These are phyloP conservation scores for Venustaconcha ellipsiformis DNA, from an alignment of 1,140 invertebrate species.

Conservation along the genomic window DNA sequence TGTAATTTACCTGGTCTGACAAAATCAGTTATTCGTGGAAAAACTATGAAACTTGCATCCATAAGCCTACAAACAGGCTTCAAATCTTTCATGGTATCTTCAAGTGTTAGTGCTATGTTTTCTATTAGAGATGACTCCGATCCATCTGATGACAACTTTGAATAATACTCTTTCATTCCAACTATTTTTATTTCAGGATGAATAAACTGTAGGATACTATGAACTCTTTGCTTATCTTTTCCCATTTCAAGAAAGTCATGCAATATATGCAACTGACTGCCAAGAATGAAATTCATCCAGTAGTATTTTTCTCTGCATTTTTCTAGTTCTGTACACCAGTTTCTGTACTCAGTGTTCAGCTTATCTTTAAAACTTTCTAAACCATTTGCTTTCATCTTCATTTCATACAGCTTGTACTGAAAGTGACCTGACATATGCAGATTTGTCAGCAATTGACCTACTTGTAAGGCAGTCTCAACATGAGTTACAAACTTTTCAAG, in stretches of 20 bases:
- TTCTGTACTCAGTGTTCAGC: neutral
- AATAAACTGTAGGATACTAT: conserved; percentile 8
- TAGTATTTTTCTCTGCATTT: conserved; percentile 9
- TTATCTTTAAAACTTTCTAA: neutral
- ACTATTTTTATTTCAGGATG: conserved; percentile 1
- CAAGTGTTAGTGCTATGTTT: neutral
- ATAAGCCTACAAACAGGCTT: too few relatives aligned
- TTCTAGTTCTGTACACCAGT: neutral
- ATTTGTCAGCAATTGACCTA: neutral
- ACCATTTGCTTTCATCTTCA: neutral
- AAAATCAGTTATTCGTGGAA: conserved; percentile 7
- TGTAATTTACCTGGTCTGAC: conserved; percentile 11
- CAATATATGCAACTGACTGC: conserved; percentile 3
- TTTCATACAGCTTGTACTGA: neutral
- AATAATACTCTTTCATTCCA: neutral
- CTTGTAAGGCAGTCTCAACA: conserved; percentile 17
- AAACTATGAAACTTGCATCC: too few relatives aligned
- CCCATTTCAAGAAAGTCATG: neutral
- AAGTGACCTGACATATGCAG: conserved; percentile 28
- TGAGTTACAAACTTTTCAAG: conserved; percentile 19
- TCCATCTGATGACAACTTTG: neutral
- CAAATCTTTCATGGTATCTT: too few relatives aligned
- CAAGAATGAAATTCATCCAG: conserved; percentile 25
- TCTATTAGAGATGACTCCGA: neutral
- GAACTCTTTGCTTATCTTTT: neutral